Evolutionary conservation across 2,113 vertebrate genomes (phyloP).

Genomic region (Otus sunia): DNA sequence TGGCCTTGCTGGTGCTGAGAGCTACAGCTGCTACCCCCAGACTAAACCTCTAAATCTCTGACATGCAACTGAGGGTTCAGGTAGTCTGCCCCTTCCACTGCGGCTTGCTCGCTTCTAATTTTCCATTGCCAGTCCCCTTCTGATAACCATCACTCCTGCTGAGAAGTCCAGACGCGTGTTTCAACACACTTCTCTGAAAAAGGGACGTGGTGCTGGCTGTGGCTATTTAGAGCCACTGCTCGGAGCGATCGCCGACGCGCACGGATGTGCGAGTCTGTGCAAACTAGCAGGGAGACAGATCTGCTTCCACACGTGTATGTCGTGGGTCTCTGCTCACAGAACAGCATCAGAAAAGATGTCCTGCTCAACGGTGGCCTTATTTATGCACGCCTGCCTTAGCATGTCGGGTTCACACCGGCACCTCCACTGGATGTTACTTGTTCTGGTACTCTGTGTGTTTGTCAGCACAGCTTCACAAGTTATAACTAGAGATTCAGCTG

Average conservation of each 20-base stretch:
- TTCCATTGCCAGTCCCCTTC: not conserved
- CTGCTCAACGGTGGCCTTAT: not conserved
- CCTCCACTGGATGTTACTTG: not conserved
- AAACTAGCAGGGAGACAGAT: not conserved
- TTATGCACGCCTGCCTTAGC: not conserved
- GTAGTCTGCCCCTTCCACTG: not conserved
- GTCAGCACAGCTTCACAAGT: not conserved
- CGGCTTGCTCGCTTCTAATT: not conserved
- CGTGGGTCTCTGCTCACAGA: not conserved
- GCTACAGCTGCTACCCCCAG: not conserved
- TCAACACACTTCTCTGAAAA: not conserved
- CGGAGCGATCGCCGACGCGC: not conserved
- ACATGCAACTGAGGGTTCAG: not conserved
- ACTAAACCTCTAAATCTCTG: not conserved
- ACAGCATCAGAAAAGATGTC: not conserved
- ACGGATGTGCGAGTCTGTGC: not conserved
- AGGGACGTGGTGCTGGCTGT: not conserved
- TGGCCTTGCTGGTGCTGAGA: not conserved
- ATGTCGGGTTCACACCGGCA: accelerated
- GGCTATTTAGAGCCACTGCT: not conserved
- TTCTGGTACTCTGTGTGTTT: not conserved
- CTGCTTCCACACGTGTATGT: not conserved
- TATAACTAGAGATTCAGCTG: not conserved
- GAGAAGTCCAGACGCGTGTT: not conserved
- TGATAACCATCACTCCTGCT: not conserved